phyloP scores from a whole-genome alignment of 2,888 invertebrate genomes.

The Andrena bucephala region DNA sequence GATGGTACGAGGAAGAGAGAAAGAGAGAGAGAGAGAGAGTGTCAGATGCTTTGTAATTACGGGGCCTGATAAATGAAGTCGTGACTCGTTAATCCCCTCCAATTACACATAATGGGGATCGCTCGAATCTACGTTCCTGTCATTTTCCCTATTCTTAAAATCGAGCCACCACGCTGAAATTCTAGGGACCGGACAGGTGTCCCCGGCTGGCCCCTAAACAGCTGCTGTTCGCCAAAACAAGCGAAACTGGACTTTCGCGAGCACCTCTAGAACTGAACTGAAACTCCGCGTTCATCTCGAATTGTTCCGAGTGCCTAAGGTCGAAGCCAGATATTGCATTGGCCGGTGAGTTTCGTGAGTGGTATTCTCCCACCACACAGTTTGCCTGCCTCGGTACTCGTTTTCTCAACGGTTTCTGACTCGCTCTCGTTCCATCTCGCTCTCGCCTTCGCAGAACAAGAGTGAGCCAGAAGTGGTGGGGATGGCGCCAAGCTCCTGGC shows the following conservation, averaged over 20 bases:
- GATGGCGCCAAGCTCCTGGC: no score
- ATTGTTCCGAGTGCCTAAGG: neutral
- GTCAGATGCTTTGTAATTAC: slow-evolving; percentile 83
- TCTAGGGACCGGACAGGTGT: slow-evolving; percentile 1
- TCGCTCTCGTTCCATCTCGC: no score
- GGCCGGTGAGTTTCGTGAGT: no score
- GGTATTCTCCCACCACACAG: no score
- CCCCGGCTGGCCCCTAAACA: neutral
- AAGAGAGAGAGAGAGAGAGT: slow-evolving; percentile 56
- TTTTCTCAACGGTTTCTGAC: no score
- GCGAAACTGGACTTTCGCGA: neutral
- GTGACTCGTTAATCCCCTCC: slow-evolving; percentile 84
- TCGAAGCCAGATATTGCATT: no score
- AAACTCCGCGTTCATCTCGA: neutral
- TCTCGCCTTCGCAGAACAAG: no score
- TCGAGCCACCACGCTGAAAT: neutral
- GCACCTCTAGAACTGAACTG: neutral
- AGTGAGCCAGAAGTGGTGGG: no score
- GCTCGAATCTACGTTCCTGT: slow-evolving; percentile 73
- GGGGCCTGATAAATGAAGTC: slow-evolving; percentile 83
- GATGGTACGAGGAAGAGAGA: slow-evolving; percentile 53
- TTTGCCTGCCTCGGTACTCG: no score
- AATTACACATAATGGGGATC: slow-evolving; percentile 83
- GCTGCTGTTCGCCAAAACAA: neutral
- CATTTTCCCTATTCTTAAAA: slow-evolving; percentile 72